Base-by-base conservation (phyloP, 2,797 vertebrate genomes). In the Crocidura indochinensis region DNA sequence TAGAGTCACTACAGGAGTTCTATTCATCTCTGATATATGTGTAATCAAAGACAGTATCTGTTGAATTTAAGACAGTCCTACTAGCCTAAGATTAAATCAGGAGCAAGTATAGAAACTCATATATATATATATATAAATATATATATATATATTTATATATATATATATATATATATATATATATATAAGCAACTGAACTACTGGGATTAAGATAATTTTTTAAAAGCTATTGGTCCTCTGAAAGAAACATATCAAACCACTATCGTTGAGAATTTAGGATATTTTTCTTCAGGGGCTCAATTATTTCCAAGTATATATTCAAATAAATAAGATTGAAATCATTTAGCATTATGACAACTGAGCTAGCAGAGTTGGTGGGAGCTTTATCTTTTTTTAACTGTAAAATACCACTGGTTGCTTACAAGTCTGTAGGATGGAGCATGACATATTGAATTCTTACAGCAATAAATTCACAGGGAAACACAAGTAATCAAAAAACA, bases 291-390 rank as follows among this genome's bases (percentile, higher is more conserved):
- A 84, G 90, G 94, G 94, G 83, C 77, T 95, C 96, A 96, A 96
- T 97, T 96, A 97, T 96, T 96, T 95, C 96, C 96, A 97, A 96
- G 95, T 96, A 96, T 96, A 96, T 95, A 95, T 96, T 88, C 95
- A 96, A 96, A 96, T 97, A 95, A 96, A 94, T 88, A 87, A 97
- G 91, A 92, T 91, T 96, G 94, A 96, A 95, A 93, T 90, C 92
- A 95, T 94, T 96, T 95, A 90, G 96, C 94, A 93, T 96, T 91
- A 97, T 96, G 72, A 96, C 93, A 97, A 97, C 96, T 79, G 92
- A 93, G 26, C 94, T 92, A 93, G 56, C 91, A 95, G 90, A 72
- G 77, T 93, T 85, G 81, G 86, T 91, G 81, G 91, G 88, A 82
- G 90, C 85, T 84, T 84, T 73, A 69, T 67, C 80, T 91, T 90